Base-by-base conservation (phyloP, 2,113 vertebrate genomes). In the Ageneiosus marmoratus region DNA sequence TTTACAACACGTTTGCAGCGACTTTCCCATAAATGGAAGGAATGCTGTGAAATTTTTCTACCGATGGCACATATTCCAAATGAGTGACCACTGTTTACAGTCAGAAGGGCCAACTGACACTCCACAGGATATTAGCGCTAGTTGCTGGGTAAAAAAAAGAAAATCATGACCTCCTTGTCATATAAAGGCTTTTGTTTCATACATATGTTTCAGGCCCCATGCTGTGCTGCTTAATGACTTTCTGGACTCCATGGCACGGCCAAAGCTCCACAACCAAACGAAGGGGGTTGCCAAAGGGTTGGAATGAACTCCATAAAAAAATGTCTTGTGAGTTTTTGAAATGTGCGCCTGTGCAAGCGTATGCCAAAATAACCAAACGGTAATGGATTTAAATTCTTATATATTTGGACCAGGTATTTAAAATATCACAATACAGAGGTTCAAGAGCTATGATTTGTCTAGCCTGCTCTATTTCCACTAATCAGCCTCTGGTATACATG, bases 1-100 rank as follows among this genome's bases (percentile, higher is more conserved):
- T 70, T 51, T 46, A 48, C 29, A 73, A 46, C n/a, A 48, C 18
- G 53, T 8, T 48, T 50, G 18, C 18, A 18, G 60, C 51, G 10
- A 3, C 32, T 79, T 82, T 82, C 80, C 81, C 56, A 78, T 78
- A 86, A 83, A 69, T 27, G 48, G 48, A 77, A 87, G 82, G 82
- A 87, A 89, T 88, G 84, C 74, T 79, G 84, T 84, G 87, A 86
- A 90, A 86, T 77, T 65, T 88, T 86, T 87, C 82, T 82, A 87
- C 67, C 81, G 88, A 90, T 85, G 3, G 76, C 77, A 88, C 83
- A 83, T 48, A 58, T 89, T 83, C 79, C 85, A 87, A 89, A 83
- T 62, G 53, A 51, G 75, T 41, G 55, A 44, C 53, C 53, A 81
- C 88, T 89, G 84, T 86, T 88, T 88, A 88, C 82, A 46, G 80